Base-by-base conservation (phyloP, 2,797 vertebrate species). In the Miichthys miiuy region DNA sequence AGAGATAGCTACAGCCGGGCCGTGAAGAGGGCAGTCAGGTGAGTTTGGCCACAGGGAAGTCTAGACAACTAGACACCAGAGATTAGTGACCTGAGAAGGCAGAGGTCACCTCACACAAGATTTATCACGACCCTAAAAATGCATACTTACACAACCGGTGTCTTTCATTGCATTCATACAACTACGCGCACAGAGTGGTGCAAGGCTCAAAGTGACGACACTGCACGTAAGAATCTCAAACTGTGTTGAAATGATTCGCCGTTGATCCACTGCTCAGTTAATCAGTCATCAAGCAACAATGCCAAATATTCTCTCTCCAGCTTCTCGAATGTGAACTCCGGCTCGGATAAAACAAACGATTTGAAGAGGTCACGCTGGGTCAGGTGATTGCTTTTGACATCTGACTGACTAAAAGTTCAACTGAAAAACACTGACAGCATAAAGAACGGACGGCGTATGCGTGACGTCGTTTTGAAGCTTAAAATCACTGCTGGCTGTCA, bases 41-140 rank as follows among this genome's bases (percentile, higher is more conserved):
- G 67, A 72, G 42, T 23, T 38, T 64, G 68, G 27, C 44, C 63
- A 46, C 20, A 66, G 57, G 30, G 21, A 5, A 54, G 50, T 63
- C 48, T 38, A 68, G 70, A 73, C 72, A 46, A 58, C 23, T 34
- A 20, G 11, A 72, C 23, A 47, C 6, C 18, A 41, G 6, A 13
- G 23, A 74, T 76, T 20, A n/a, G 51, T 27, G 63, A 57, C 6
- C 50, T 20, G 21, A 63, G 34, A 27, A 50, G 12, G 23, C 52
- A 20, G 27, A 30, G 46, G 48, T 18, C 14, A 0, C 10, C 34
- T 38, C 7, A 42, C 38, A 41, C 18, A 12, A 4, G 12, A n/a
- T 7, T 47, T 38, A 23, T 55, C n/a, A 27, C 6, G 34, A 46
- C 5, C 41, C 41, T 30, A 1, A 56, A 23, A 42, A 54, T 1